These are phyloP conservation scores for Lacanobia oleracea DNA, from an alignment of 2,888 invertebrate species.

Conservation along the genomic window DNA sequence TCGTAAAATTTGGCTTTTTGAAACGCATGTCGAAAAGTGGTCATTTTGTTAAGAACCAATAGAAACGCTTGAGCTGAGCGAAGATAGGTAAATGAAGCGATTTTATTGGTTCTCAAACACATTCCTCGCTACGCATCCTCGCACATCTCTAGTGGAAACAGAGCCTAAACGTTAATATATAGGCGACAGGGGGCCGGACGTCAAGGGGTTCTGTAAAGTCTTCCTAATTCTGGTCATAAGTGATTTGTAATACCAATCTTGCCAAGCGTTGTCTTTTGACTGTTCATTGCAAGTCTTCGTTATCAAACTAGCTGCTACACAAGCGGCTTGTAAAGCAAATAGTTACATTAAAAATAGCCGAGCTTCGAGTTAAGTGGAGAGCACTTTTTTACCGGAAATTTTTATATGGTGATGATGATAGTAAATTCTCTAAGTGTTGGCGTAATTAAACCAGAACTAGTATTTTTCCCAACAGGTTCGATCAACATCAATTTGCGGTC, in stretches of 20 bases:
- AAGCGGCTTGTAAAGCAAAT: not conserved
- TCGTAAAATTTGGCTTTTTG: not conserved
- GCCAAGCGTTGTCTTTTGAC: not conserved
- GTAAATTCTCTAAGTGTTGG: not conserved
- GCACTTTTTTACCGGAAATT: not conserved
- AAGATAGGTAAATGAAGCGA: too few relatives aligned
- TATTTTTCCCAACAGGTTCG: not conserved
- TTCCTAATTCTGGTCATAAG: not conserved
- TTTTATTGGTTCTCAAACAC: too few relatives aligned
- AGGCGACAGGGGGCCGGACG: not conserved
- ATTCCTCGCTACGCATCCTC: too few relatives aligned
- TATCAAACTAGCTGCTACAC: not conserved
- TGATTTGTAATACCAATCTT: not conserved
- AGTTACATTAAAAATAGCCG: not conserved
- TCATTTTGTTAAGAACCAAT: too few relatives aligned
- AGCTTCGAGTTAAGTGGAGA: not conserved
- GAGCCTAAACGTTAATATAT: too few relatives aligned
- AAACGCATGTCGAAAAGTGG: not conserved
- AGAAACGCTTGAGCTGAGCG: too few relatives aligned
- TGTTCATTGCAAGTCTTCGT: not conserved
- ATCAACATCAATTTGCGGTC: not conserved
- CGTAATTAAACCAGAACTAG: not conserved
- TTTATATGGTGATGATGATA: not conserved
- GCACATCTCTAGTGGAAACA: too few relatives aligned
- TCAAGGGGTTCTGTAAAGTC: not conserved